Base-by-base conservation (phyloP, 2,113 vertebrate species). In the Lepisosteus oculatus region DNA sequence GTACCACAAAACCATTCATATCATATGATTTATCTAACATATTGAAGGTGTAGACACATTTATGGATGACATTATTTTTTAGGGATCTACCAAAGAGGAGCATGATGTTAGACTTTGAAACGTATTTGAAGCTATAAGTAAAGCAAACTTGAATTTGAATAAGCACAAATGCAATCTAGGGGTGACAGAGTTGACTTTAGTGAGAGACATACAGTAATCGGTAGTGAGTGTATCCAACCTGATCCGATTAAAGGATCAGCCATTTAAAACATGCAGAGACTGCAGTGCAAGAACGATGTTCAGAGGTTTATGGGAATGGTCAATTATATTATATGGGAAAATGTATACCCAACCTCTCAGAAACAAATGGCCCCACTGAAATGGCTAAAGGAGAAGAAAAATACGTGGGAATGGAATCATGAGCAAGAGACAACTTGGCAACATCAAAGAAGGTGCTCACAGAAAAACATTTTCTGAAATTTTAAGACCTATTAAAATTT, bases 121-220 rank as follows among this genome's bases (percentile, higher is more conserved):
- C n/a, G 70, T 80, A 0, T 11, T 76, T 2, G 61, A 79, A 3
- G 2, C 57, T 3, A 61, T 8, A 44, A 51, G 56, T 51, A 12
- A 74, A 12, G n/a, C 6, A 0, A 72, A 75, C 42, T 17, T 75
- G 13, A 80, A 72, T 15, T 29, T 76, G 3, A 71, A 77, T 68
- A 80, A 42, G 29, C 61, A 76, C 1, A 76, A 78, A 76, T 78
- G 76, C 59, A 47, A 76, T 42, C 51, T 78, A 45, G 79, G 6
- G 12, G 71, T 74, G 3, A 71, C 70, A 14, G 9, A 3, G 6
- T 43, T 74, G 43, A 76, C 76, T 13, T 77, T 75, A 41, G 7
- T 74, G 8, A 65, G 72, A 64, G 76, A 80, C 67, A 29, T 29
- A 29, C 29, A 29, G 74, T 74, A 4, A 7, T 78, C 12, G 69